A percentile compares a stretch with the other conserved stretches of the same genome.
phyloP scores from a whole-genome alignment of 2,113 vertebrate species.

The Neodontobutis hainanensis region DNA sequence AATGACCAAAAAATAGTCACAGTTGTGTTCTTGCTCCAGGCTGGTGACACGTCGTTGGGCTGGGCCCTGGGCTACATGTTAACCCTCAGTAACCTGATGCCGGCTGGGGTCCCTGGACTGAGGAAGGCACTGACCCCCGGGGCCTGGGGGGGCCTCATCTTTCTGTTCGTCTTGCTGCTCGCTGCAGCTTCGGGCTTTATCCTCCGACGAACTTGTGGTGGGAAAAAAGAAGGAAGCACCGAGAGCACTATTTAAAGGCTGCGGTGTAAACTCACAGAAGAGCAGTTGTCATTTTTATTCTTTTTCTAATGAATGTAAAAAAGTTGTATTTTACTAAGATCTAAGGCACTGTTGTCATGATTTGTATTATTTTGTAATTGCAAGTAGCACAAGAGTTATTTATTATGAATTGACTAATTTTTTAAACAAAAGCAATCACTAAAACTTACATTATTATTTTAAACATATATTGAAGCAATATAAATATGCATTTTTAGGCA shows the following conservation, averaged over 20 bases:
- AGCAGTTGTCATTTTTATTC: too few species aligned
- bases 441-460: too few species aligned
- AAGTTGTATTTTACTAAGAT: neutral
- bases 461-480: too few species aligned
- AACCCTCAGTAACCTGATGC: slow-evolving; percentile 86
- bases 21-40: slow-evolving; percentile 69
- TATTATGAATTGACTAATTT: too few species aligned
- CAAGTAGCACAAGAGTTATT: too few species aligned
- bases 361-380: too few species aligned
- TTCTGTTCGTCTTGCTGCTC: slow-evolving; percentile 72
- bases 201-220: slow-evolving; percentile 13
- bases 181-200: slow-evolving; percentile 38
- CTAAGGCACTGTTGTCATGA: neutral
- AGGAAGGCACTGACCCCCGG: slow-evolving; percentile 66
- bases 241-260: slow-evolving; percentile 53
- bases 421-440: too few species aligned
- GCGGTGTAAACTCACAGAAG: too few species aligned
- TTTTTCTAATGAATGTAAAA: neutral
- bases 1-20: too few species aligned
- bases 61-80: slow-evolving; percentile 97
- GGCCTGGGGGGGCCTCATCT: slow-evolving; percentile 76
- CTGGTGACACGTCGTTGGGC: slow-evolving; percentile 75
- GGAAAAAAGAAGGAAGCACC: slow-evolving; percentile 48
- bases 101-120: slow-evolving; percentile 46
- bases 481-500: too few species aligned